Evolutionary conservation across 2,113 vertebrate species (phyloP).

Genomic region (Trogon surrucura): DNA sequence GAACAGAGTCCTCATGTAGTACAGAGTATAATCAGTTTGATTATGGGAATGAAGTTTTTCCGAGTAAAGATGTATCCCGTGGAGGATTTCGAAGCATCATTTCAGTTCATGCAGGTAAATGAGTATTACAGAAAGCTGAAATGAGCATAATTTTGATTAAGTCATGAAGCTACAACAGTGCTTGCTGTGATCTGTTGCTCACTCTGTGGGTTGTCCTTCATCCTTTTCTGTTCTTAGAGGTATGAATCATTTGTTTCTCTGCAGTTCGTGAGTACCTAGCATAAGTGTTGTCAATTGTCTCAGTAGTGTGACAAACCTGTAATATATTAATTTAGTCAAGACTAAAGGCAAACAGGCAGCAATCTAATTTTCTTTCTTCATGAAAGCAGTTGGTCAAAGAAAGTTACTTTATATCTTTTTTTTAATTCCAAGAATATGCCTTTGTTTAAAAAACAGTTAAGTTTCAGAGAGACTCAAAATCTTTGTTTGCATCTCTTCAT

Average conservation of each 20-base stretch:
- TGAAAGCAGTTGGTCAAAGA: not conserved
- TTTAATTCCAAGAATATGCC: not conserved
- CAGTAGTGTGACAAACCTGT: not conserved
- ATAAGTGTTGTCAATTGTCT: not conserved
- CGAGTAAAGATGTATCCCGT: slow-evolving; percentile 99
- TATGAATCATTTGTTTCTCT: not conserved
- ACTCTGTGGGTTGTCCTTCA: not conserved
- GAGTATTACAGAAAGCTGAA: not conserved
- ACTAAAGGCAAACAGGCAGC: not conserved
- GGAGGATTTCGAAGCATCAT: slow-evolving; percentile 98
- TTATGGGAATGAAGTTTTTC: slow-evolving; percentile 99
- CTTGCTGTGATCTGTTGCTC: not conserved
- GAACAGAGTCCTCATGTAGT: slow-evolving; percentile 95
- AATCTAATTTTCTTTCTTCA: not conserved
- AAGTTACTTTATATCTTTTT: not conserved
- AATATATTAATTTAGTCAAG: not conserved
- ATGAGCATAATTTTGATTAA: not conserved
- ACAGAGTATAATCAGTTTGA: slow-evolving; percentile 96
- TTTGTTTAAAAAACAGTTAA: not conserved
- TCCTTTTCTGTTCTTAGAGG: not conserved
- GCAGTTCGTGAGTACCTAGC: not conserved
- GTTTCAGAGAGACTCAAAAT: not conserved
- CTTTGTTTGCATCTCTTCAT: not conserved
- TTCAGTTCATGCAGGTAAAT: slow-evolving; percentile 97
- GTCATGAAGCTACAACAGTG: not conserved